Conservation (phyloP, 2,797 vertebrate species). For the Falco naumanni region DNA sequence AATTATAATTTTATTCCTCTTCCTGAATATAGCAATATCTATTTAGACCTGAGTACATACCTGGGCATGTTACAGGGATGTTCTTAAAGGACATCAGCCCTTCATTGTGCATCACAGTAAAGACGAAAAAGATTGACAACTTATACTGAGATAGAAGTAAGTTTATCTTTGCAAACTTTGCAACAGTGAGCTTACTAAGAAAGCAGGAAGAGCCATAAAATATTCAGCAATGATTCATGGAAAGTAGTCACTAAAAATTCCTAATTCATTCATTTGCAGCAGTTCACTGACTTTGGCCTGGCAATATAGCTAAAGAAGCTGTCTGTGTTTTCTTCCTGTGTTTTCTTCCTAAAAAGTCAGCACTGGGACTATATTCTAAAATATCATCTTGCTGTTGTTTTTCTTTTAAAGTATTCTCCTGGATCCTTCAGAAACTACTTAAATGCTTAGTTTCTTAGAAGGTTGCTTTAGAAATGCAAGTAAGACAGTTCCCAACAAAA, state of each 20-base stretch:
- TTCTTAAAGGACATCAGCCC: background rate
- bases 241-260: background rate
- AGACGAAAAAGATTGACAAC: background rate
- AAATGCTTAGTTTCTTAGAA: background rate
- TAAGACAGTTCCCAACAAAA: background rate
- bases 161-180: background rate
- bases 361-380: background rate
- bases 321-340: background rate
- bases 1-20: background rate
- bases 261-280: background rate
- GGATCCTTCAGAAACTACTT: background rate
- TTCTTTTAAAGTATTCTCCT: background rate
- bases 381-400: background rate
- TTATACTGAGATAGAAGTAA: background rate
- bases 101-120: background rate
- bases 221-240: background rate
- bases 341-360: background rate
- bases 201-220: background rate
- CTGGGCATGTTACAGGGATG: accelerated
- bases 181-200: background rate
- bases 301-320: background rate
- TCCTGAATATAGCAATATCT: background rate
- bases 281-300: background rate
- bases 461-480: background rate
- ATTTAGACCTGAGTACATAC: background rate